Evolutionary conservation across 2,888 invertebrate genomes (phyloP), one percentile per base, ranked within the genome.

Genomic region (Calameuta filiformis): DNA sequence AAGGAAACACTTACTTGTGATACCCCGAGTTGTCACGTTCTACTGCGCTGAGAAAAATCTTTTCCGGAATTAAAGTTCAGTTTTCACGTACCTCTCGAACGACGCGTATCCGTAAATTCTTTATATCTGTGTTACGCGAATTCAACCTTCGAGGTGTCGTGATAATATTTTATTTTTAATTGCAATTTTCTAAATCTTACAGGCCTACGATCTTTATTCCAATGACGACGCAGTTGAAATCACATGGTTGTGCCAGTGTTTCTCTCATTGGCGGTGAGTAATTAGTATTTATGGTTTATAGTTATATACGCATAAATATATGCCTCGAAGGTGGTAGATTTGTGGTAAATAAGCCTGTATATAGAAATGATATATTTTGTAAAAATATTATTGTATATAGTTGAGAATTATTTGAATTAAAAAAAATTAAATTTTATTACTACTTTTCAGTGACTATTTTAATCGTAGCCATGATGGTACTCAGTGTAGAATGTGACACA

Each of bases 381-480:
- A 37, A 37, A 37, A 12, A 37, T 37, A 37, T 37, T 37, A 4
- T 37, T 37, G 37, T 37, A 37, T 1, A 37, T 1, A 12, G 4
- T 37, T 12, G 12, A 37, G 12, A 1, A 12, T 4, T 0, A 12
- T 37, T 4, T 12, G 12, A 12, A 37, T 12, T 37, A 0, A 12
- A 30, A 30, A 71, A 40, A 69, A 12, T 68, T 35, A 73, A 69
- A 33, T 76, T 33, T 74, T 71, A 71, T 69, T 30, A 15, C 35
- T 35, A 30, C 12, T 76, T 80, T 74, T 56, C 78, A 84, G 84
- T 81, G 74, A 40, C 79, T 74, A 82, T 81, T 77, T 37, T 83
- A 56, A 77, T 77, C 11, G 69, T 81, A 34, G 76, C 75, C n/a
- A 68, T 82, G 33, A 40, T 83, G 2, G 74, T 79, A 15, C 77